These are phyloP conservation scores for Rhinichthys osculus DNA, from an alignment of 2,797 vertebrate genomes.

Conservation along the genomic window DNA sequence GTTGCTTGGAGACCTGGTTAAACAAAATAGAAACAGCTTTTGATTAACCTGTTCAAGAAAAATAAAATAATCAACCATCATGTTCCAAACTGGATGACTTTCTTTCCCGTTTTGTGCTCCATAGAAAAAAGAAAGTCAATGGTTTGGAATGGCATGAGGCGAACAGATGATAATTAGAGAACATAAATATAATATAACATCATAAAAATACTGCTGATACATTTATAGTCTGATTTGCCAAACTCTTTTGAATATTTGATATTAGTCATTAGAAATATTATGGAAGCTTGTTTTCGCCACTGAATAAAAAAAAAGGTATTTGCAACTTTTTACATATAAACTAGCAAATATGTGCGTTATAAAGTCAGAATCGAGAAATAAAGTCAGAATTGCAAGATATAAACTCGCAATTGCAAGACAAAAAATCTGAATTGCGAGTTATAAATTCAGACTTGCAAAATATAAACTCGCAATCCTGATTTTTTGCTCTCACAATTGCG, in stretches of 20 bases:
- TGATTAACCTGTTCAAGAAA: neutral
- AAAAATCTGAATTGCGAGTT: neutral
- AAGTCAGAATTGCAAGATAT: no score
- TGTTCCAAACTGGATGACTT: neutral
- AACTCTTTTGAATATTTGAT: neutral
- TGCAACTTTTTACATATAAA: neutral
- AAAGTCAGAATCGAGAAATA: no score
- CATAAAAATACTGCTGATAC: neutral
- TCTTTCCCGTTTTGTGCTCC: neutral
- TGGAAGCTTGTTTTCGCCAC: neutral
- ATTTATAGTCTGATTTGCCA: neutral
- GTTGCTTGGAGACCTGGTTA: conserved; percentile 71
- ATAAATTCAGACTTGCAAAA: neutral
- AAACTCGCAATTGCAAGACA: neutral
- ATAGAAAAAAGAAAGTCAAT: neutral
- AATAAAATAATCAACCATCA: neutral
- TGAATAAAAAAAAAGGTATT: neutral
- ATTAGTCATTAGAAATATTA: neutral
- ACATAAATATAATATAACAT: neutral
- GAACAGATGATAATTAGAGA: neutral
- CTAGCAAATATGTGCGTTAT: neutral
- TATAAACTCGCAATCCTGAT: no score
- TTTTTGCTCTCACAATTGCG: no score
- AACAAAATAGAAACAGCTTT: conserved; percentile 3
- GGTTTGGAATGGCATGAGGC: neutral